Conservation (phyloP, 2,797 vertebrate genomes). For the Mastacembelus armatus region DNA sequence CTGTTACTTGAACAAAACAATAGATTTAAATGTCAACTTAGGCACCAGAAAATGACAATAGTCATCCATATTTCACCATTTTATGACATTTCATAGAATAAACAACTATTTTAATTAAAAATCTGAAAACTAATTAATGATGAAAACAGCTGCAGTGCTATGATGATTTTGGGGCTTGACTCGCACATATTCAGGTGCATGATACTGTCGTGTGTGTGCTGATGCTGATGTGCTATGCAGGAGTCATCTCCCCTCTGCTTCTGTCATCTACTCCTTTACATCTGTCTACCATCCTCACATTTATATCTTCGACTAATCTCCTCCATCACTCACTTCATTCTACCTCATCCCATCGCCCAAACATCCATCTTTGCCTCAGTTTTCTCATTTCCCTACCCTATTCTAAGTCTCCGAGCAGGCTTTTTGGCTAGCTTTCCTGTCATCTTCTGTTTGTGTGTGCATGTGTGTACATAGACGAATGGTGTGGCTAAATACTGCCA, state of each 20-base stretch:
- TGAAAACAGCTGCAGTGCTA: no score
- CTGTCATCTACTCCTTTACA: conserved; percentile 17
- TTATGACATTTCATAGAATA: no score
- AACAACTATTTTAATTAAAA: no score
- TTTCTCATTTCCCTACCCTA: conserved; percentile 37
- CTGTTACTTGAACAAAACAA: no score
- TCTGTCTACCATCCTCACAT: conserved; percentile 36
- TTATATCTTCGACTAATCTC: conserved; percentile 58
- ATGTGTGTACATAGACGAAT: conserved; percentile 46
- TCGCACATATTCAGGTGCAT: conserved; percentile 6
- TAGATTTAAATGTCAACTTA: no score
- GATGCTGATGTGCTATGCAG: conserved; percentile 16
- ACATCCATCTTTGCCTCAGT: conserved; percentile 42
- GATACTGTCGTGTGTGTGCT: conserved; percentile 13
- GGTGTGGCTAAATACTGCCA: conserved; percentile 74
- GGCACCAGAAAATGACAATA: no score
- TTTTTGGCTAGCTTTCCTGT: conserved; percentile 48
- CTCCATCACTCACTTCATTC: conserved; percentile 56
- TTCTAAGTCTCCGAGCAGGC: conserved; percentile 48
- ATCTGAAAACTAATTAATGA: no score
- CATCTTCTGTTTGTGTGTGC: conserved; percentile 24
- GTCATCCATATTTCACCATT: no score
- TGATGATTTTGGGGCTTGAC: no score
- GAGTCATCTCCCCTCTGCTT: conserved; percentile 27
- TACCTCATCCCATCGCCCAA: conserved; percentile 39